phyloP scores from a whole-genome alignment of 2,888 invertebrate species.

The Drosophila koepferae region DNA sequence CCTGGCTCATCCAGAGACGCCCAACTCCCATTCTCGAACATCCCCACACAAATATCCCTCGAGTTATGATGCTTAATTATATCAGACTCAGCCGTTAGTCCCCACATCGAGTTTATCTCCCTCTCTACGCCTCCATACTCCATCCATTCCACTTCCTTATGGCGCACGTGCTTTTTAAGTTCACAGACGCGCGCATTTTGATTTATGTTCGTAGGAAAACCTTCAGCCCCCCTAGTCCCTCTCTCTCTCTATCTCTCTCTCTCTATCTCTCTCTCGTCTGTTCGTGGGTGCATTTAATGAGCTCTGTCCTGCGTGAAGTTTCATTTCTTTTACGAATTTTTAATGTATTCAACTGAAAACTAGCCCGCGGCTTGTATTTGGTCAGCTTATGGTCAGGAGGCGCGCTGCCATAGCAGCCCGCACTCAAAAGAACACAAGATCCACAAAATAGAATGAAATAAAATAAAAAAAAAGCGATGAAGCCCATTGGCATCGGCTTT shows the following conservation, averaged over 20 bases:
- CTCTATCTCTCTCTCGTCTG: constrained; percentile 9
- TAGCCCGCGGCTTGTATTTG: constrained; percentile 61
- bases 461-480: constrained; percentile 1
- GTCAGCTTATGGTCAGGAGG: constrained; percentile 55
- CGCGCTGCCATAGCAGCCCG: constrained; percentile 11
- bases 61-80: constrained; percentile 76
- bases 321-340: constrained; percentile 58
- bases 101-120: constrained; percentile 39
- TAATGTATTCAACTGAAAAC: constrained; percentile 68
- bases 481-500: constrained; percentile 51
- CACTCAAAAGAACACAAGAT: constrained; percentile 22
- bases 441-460: constrained; percentile 13
- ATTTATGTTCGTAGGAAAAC: constrained; percentile 56
- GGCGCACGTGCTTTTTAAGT: constrained; percentile 72
- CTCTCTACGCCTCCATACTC: background rate
- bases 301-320: constrained; percentile 29
- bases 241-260: background rate
- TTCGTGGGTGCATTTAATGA: constrained; percentile 59
- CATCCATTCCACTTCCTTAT: constrained; percentile 2
- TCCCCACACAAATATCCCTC: constrained; percentile 69
- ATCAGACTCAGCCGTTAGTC: constrained; percentile 58
- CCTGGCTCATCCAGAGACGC: constrained; percentile 47
- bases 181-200: constrained; percentile 53
- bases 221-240: background rate
- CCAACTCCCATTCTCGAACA: constrained; percentile 13